Evolutionary conservation across 2,888 invertebrate species (phyloP).

Genomic region (Caenorhabditis zanzibari): DNA sequence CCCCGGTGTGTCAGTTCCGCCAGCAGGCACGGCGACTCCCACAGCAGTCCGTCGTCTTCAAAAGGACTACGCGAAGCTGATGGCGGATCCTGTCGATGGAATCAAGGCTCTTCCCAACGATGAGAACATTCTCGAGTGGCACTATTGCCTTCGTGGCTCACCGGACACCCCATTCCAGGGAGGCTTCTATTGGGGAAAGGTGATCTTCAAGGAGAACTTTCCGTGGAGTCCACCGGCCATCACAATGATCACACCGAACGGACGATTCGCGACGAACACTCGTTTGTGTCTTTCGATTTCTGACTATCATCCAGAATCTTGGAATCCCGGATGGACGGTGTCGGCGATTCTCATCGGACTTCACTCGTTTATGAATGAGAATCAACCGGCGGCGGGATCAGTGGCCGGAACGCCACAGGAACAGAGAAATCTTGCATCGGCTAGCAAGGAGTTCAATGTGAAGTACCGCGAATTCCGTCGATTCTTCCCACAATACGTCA

Average conservation of each 20-base stretch:
- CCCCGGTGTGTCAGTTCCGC: conserved; percentile 39
- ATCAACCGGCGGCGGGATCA: conserved; percentile 94
- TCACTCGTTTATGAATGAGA: conserved; percentile 89
- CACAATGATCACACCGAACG: conserved; percentile 92
- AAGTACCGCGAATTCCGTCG: conserved; percentile 82
- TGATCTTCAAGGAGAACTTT: conserved; percentile 90
- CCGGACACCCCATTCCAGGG: conserved; percentile 93
- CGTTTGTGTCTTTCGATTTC: conserved; percentile 94
- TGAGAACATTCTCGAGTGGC: conserved; percentile 97
- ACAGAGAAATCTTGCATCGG: conserved; percentile 85
- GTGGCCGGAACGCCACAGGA: conserved; percentile 85
- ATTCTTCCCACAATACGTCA: conserved; percentile 60
- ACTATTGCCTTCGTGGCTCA: conserved; percentile 96
- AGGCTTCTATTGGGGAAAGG: conserved; percentile 94
- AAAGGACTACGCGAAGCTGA: conserved; percentile 95
- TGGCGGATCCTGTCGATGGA: conserved; percentile 85
- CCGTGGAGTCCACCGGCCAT: conserved; percentile 83
- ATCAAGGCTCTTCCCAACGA: conserved; percentile 89
- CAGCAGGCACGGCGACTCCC: conserved; percentile 67
- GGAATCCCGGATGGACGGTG: conserved; percentile 99
- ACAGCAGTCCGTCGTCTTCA: conserved; percentile 92
- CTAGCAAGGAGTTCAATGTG: conserved; percentile 91
- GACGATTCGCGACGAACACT: conserved; percentile 85
- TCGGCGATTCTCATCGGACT: conserved; percentile 90
- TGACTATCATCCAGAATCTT: conserved; percentile 97